phyloP scores from a whole-genome alignment of 2,113 vertebrate species.

The Actenoides hombroni region DNA sequence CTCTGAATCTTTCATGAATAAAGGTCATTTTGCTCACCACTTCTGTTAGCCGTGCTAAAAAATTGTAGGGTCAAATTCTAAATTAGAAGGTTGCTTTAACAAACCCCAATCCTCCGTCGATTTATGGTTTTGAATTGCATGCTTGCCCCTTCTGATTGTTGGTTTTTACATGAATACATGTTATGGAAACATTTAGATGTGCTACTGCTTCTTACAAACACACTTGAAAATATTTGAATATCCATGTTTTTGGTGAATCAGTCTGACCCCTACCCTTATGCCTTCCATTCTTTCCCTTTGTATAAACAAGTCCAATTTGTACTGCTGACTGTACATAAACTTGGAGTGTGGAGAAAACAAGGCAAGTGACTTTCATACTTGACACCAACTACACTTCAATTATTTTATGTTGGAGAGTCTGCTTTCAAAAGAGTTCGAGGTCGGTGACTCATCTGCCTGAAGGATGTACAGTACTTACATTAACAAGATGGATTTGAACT shows the following conservation, averaged over 20 bases:
- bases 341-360: not conserved
- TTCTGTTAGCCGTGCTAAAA: not conserved
- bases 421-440: not conserved
- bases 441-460: not conserved
- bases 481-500: not conserved
- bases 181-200: not conserved
- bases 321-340: not conserved
- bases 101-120: rapidly evolving
- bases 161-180: not conserved
- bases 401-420: not conserved
- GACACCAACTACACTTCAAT: not conserved
- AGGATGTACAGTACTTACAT: not conserved
- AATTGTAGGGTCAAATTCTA: not conserved
- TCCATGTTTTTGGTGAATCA: not conserved
- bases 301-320: not conserved
- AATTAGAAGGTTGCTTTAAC: not conserved
- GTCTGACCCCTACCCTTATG: not conserved
- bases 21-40: not conserved
- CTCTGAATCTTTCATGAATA: not conserved
- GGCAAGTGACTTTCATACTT: not conserved
- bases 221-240: not conserved
- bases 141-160: not conserved
- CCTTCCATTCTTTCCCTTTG: not conserved
- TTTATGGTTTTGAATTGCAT: not conserved
- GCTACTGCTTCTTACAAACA: not conserved